These are phyloP conservation scores for Formica selysi DNA, from an alignment of 1,140 invertebrate genomes.

Conservation along the genomic window DNA sequence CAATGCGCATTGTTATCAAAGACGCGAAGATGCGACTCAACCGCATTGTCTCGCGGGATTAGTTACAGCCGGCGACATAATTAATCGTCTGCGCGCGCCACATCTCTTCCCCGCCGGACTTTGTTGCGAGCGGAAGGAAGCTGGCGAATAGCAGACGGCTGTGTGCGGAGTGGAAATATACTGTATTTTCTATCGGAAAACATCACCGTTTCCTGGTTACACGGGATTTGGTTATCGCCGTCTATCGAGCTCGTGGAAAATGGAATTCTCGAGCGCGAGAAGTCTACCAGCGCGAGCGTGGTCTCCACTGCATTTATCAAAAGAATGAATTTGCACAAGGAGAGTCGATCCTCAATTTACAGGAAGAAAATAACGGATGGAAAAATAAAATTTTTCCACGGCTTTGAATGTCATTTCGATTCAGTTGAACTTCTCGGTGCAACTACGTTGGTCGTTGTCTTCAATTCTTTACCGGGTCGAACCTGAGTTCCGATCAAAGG, in stretches of 20 bases:
- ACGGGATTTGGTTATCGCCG: slow-evolving; percentile 54
- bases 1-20: slow-evolving; percentile 83
- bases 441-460: neutral
- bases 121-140: neutral
- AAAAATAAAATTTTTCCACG: slow-evolving; percentile 48
- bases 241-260: slow-evolving; percentile 49
- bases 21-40: slow-evolving; percentile 76
- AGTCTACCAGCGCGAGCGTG: neutral
- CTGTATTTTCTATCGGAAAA: slow-evolving; percentile 50
- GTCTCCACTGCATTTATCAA: slow-evolving; percentile 55
- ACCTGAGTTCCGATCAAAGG: neutral
- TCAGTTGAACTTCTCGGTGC: neutral
- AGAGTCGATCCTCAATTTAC: slow-evolving; percentile 50
- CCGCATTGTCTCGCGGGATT: slow-evolving; percentile 79
- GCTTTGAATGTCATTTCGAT: slow-evolving; percentile 46
- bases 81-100: slow-evolving; percentile 77
- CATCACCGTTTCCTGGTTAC: slow-evolving; percentile 54
- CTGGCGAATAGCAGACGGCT: neutral
- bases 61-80: slow-evolving; percentile 82
- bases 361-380: slow-evolving; percentile 25
- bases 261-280: slow-evolving; percentile 30
- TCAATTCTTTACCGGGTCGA: neutral
- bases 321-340: slow-evolving; percentile 62
- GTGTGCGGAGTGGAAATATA: neutral
- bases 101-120: slow-evolving; percentile 12